Base-by-base conservation (phyloP, 2,113 vertebrate species). In the Caloenas nicobarica region DNA sequence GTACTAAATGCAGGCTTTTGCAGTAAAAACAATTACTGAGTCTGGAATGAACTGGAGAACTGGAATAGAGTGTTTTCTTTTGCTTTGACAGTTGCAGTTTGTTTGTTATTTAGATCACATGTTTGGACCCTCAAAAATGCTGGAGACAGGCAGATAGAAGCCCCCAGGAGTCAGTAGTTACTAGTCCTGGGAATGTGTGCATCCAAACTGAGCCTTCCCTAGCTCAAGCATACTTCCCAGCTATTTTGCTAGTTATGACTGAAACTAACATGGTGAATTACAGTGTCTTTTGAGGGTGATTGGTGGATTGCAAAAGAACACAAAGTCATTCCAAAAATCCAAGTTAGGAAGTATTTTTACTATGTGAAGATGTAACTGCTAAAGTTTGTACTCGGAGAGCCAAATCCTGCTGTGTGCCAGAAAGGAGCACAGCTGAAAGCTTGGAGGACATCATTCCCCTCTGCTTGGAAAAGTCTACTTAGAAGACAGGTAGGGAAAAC, bases 261-360 rank as follows among this genome's bases (percentile, higher is more conserved):
- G 71, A 78, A 36, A 93, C 66, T 83, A 90, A 48, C 26, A 16
- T 2, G 3, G 3, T 86, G 53, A 76, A 87, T 94, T 91, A 76
- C 16, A 44, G 12, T 56, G 53, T 54, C 38, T 84, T 92, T 81
- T 79, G 57, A 86, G 80, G 23, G 24, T 48, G 42, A 34, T 2
- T 22, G 31, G 18, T 69, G 53, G 34, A 86, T 92, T 97, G 80
- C 22, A 19, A 87, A 91, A 89, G 48, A 94, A 86, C 92, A 76
- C 48, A 8, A 88, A 84, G 19, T 65, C 1, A 86, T 91, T 93
- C 65, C 65, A 81, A 88, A 91, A 86, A 77, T 88, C 80, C 72
- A 81, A 87, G 38, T 86, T 84, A 93, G 86, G 88, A 96, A 86
- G 72, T 34, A 65, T 92, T 93, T 69, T 96, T 84, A 79, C 56